Evolutionary conservation across 2,888 invertebrate genomes (phyloP).

Genomic region (Gisinianus flammeolus): DNA sequence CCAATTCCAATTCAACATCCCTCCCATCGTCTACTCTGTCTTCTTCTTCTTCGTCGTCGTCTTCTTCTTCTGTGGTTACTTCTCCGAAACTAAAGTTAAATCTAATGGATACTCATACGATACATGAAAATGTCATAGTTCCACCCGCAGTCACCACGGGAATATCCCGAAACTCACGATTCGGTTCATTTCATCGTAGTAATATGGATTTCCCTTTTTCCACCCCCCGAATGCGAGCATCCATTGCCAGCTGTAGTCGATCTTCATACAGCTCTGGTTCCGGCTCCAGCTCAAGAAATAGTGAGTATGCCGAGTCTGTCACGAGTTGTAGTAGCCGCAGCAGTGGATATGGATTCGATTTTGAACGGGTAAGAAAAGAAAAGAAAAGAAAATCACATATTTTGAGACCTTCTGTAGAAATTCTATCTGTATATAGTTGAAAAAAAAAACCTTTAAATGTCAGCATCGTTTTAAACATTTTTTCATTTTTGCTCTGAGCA

Average conservation of each 20-base stretch:
- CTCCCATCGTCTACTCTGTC: neutral
- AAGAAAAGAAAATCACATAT: neutral
- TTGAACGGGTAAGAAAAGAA: conserved; percentile 30
- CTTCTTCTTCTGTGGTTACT: neutral
- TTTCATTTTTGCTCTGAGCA: neutral
- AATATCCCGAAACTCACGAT: neutral
- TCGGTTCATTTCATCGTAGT: conserved; percentile 30
- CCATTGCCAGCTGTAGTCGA: conserved; percentile 30
- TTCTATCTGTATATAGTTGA: neutral
- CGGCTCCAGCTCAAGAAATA: conserved; percentile 6
- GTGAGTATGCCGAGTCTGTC: conserved; percentile 26
- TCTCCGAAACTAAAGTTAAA: too few species aligned
- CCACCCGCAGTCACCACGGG: neutral
- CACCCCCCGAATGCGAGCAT: conserved; percentile 28
- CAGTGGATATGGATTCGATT: conserved; percentile 38
- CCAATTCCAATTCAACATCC: neutral
- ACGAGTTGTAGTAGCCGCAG: conserved; percentile 23
- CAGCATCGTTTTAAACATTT: too few species aligned
- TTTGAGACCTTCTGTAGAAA: neutral
- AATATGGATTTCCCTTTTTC: neutral
- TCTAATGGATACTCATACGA: too few species aligned
- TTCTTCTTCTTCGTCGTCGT: neutral
- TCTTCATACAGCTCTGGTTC: neutral
- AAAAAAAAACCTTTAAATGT: too few species aligned
- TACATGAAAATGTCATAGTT: neutral